Evolutionary conservation across 2,888 invertebrate genomes (phyloP), one percentile per base, ranked within the genome.

Genomic region (Hydrotaea diabolus): DNA sequence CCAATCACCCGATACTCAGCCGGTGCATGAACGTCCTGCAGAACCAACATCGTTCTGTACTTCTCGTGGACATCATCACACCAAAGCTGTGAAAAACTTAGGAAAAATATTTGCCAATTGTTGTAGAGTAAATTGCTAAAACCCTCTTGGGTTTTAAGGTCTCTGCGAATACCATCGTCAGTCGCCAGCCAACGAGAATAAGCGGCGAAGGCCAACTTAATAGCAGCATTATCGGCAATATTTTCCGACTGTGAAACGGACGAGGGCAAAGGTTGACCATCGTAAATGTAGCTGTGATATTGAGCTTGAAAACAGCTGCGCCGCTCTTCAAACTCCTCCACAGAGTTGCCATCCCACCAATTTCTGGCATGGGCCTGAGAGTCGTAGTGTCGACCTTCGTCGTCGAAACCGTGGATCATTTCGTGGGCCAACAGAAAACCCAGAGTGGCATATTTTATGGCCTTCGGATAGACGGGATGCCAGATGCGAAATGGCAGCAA

Each of bases 391-490:
- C 88, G 88, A 0, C 91, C 91, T 5, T 88, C 87, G 36, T 90
- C 90, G 69, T 91, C 92, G 71, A 92, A 91, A 17, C 90, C 91
- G 69, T 92, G 91, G 1, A 90, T 86, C 87, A 91, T 88, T 87
- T 92, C 91, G 75, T 91, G 91, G 0, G 90, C 91, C 21, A 91
- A 87, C 0, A 91, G 83, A 19, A 88, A 90, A 0, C 92, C 91
- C 39, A 92, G 82, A 0, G 91, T 89, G 46, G 88, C 89, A 49
- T 89, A 92, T 53, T 90, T 91, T 2, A 91, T 82, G 0, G 91
- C 89, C 46, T 88, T 87, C 2, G 91, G 91, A 71, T 91, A 91
- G n/a, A 87, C 75, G 0, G 85, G 46, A 66, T 89, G 89, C 89
- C 91, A 92, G 13, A 91, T 87, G 39, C 87, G 88, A 1, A 86